Evolutionary conservation across 2,888 invertebrate genomes (phyloP), one percentile per base, ranked within the genome.

Genomic region (Drosophila fungiperda): DNA sequence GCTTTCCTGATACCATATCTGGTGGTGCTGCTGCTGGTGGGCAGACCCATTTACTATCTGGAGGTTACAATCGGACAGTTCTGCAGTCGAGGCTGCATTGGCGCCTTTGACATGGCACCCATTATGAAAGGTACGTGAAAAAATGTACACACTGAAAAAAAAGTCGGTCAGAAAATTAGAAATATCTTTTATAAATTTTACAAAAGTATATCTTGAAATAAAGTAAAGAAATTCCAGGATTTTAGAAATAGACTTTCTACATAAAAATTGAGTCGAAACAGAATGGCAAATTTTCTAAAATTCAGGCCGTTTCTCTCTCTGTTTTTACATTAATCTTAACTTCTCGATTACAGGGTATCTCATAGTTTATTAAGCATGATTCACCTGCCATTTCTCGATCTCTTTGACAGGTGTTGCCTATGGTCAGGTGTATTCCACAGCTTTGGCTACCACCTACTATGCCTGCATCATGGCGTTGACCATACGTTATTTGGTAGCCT

Each of bases 61-160:
- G 96, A 97, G 91, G 95, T 96, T 87, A 93, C 95, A 2, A 92
- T 96, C 35, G 97, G 96, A 8, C 97, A 97, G 91, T 97, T 96
- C 89, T 94, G 95, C 12, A 95, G 95, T 75, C 94, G 94, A 67
- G 96, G 96, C 1, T 95, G 95, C 65, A 95, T 96, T 17, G 95
- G 95, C 78, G 94, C 96, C 23, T 94, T 93, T 63, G 96, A 96
- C 72, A 93, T 96, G 89, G 94, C 94, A 8, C 96, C 96, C 12
- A 94, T 95, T 0, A 94, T 96, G 91, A 96, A 94, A 94, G 96
- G 96, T 96, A 83, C 79, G 79, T 55, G 17, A 6, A 26, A 5
- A 23, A 8, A 15, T 1, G 2, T 53, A 20, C 11, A 35, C 12
- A 32, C 45, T 20, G 20, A 12, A 9, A 6, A 20, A 20, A 20